Base-by-base conservation (phyloP, 2,888 invertebrate species). In the Opisthograptis luteolata region DNA sequence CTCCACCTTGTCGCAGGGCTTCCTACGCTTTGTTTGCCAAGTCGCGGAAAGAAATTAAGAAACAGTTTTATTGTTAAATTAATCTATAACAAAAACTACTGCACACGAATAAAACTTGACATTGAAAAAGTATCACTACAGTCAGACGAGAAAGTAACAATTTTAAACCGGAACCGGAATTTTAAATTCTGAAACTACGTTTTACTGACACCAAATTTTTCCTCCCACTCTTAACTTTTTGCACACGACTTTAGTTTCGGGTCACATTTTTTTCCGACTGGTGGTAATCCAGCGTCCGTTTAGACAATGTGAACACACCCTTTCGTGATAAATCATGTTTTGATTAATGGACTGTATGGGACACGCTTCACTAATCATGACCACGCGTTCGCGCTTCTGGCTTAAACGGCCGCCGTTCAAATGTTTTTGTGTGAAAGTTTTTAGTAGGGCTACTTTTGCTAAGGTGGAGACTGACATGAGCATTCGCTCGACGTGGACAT, bases 291-390 rank as follows among this genome's bases (percentile, higher is more conserved):
- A 20, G 36, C 22, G 17, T 46, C 46, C 57, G 50, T 42, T 48
- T 34, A 66, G 65, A 73, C 73, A 69, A 73, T 66, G 55, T 60
- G 62, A 62, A 64, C 70, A 74, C 76, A 70, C 77, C 75, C 73
- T 61, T 71, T 68, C 62, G 73, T 73, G 76, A 85, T 87, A 84
- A 87, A 87, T 87, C 85, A 87, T 73, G 22, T 28, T 28, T 71
- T 87, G 87, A 87, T 87, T 87, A 85, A 88, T 87, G 84, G 79
- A 81, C 66, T 68, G 59, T 62, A 58, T 64, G 66, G 70, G 76
- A 67, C 73, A 70, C 64, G 62, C 63, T 68, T 63, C 60, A 52
- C 65, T 70, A 73, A 73, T 72, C 70, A 71, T 70, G 64, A 65
- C 61, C 40, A 64, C 51, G 50, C 40, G 50, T 41, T 35, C 43